Evolutionary conservation across 1,140 invertebrate species (phyloP).

Genomic region (Drosophila varians): DNA sequence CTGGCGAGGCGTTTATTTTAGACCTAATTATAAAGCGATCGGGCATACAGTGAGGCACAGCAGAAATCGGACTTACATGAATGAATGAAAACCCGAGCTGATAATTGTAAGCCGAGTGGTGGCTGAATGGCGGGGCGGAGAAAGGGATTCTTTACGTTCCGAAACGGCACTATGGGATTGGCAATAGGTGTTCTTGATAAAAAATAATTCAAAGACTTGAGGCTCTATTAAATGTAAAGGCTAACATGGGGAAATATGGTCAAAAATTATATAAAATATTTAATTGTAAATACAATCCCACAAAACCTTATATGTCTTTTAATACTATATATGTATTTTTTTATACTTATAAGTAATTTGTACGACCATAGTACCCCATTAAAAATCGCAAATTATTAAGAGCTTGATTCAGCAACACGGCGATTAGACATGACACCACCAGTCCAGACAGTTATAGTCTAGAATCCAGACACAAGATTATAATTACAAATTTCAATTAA

Average conservation of each 20-base stretch:
- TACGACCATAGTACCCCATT: not conserved
- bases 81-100: conserved; percentile 66
- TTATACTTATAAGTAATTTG: too few relatives aligned
- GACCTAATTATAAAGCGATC: conserved; percentile 64
- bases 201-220: too few relatives aligned
- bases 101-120: conserved; percentile 28
- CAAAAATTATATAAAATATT: too few relatives aligned
- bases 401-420: not conserved
- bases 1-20: conserved; percentile 62
- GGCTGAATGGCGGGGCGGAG: not conserved
- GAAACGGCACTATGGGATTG: not conserved
- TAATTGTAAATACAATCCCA: too few relatives aligned
- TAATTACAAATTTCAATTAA: not conserved
- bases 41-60: conserved; percentile 23
- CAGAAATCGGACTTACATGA: conserved; percentile 69
- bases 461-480: not conserved
- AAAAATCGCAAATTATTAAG: not conserved
- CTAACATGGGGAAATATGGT: too few relatives aligned
- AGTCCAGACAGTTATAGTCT: not conserved
- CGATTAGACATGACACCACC: not conserved
- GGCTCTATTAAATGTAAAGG: too few relatives aligned
- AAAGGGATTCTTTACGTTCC: conserved; percentile 5
- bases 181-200: not conserved
- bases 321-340: too few relatives aligned
- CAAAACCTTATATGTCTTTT: too few relatives aligned